Percentiles rank a stretch among this genome's conserved stretches.
These are phyloP conservation scores for Psix sp. DNA, from an alignment of 1,140 invertebrate genomes.

Conservation along the genomic window DNA sequence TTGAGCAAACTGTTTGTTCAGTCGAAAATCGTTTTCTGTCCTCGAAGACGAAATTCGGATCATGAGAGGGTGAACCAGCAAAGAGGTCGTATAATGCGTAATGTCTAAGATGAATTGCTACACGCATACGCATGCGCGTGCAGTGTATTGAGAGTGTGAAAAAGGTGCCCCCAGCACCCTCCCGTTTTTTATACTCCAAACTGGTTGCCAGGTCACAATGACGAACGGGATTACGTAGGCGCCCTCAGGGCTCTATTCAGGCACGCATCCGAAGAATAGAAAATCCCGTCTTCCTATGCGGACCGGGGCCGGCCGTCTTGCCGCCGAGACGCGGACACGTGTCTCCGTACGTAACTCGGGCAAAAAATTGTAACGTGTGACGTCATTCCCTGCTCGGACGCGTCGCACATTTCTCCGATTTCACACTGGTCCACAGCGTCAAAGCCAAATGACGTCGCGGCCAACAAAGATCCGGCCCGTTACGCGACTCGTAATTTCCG, in stretches of 20 bases:
- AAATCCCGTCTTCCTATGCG: constrained; percentile 57
- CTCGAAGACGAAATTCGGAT: neutral
- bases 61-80: constrained; percentile 42
- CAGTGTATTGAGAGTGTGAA: constrained; percentile 62
- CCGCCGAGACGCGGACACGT: constrained; percentile 44
- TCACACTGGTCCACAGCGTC: constrained; percentile 28
- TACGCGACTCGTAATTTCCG: constrained; percentile 21
- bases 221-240: constrained; percentile 69
- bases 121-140: constrained; percentile 16
- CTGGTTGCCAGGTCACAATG: constrained; percentile 66
- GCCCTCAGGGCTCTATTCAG: constrained; percentile 68
- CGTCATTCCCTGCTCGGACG: constrained; percentile 6
- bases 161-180: constrained; percentile 26
- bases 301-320: constrained; percentile 32
- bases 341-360: constrained; percentile 27
- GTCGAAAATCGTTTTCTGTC: neutral
- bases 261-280: constrained; percentile 61
- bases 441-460: constrained; percentile 24
- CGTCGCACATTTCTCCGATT: constrained; percentile 37
- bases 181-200: constrained; percentile 22
- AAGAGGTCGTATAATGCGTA: constrained; percentile 43
- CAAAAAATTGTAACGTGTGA: constrained; percentile 52
- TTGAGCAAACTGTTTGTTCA: neutral
- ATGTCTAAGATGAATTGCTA: constrained; percentile 47
- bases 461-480: constrained; percentile 11